A percentile compares a stretch with the other conserved stretches of the same genome.
phyloP scores from a whole-genome alignment of 1,140 invertebrate genomes.

The Drosophila biarmipes region DNA sequence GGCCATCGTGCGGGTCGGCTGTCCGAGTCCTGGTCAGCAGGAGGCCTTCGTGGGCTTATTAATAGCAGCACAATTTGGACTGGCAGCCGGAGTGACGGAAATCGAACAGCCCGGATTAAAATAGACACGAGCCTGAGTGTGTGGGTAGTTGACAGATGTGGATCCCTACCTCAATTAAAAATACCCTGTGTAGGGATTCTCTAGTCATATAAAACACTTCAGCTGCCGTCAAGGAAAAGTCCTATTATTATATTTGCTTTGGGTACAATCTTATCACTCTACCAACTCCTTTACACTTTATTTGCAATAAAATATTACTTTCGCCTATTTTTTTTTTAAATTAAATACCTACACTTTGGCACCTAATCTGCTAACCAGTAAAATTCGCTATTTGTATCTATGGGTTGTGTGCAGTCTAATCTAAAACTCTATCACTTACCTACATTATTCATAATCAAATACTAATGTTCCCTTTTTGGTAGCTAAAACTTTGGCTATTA shows the following conservation, averaged over 20 bases:
- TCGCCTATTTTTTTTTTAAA: too few species aligned
- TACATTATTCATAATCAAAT: background rate
- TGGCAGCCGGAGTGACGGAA: conserved; percentile 6
- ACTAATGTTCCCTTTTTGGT: background rate
- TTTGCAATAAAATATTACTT: too few species aligned
- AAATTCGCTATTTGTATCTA: too few species aligned
- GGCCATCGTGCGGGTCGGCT: conserved; percentile 10
- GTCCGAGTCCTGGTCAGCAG: conserved; percentile 6
- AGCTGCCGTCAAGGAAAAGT: too few species aligned
- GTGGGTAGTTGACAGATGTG: conserved; percentile 17
- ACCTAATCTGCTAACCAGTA: background rate
- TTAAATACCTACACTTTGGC: too few species aligned
- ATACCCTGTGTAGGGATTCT: too few species aligned
- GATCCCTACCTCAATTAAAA: too few species aligned
- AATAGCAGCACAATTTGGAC: conserved; percentile 49
- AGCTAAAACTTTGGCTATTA: conserved; percentile 5
- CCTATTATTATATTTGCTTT: too few species aligned
- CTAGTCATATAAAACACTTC: too few species aligned
- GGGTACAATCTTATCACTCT: too few species aligned
- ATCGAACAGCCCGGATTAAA: conserved; percentile 6
- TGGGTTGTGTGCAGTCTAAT: too few species aligned
- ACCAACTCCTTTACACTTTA: too few species aligned
- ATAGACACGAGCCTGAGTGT: conserved; percentile 39
- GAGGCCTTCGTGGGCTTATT: conserved; percentile 51
- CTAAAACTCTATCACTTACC: background rate